Evolutionary conservation across 2,888 invertebrate species (phyloP), one percentile per base, ranked within the genome.

Genomic region (Biston stratarius): DNA sequence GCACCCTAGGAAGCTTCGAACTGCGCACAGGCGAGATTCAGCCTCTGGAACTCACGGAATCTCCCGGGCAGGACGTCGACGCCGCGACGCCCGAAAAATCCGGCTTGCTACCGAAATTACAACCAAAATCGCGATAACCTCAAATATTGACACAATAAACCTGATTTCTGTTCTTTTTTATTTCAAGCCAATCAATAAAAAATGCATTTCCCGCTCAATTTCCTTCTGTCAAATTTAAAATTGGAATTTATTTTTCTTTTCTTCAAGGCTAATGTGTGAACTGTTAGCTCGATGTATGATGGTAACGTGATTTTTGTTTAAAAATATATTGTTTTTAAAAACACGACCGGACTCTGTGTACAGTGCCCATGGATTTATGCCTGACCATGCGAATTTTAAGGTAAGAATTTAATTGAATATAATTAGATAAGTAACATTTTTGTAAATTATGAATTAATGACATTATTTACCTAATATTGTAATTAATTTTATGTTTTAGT

Each of bases 1-100:
- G 82, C 85, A 84, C 82, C 77, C 70, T 91, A 90, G 77, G 91
- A 76, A 89, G 91, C 91, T 92, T 89, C 93, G 83, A 91, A 83
- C 81, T 82, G 70, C 80, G 74, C 74, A 68, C 84, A 82, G 79
- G 81, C 83, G 80, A 79, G 90, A 91, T 82, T 87, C 92, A 89
- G 92, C 89, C 88, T 88, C 92, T 84, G 89, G 82, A 86, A 79
- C 88, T 86, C 85, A 87, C 72, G 83, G 80, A 81, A 87, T 85
- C 83, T 85, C 90, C 90, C 89, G 87, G 90, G 85, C 81, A 78
- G 64, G 62, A 71, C 71, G 71, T 67, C 55, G 48, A 76, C 80
- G 79, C 78, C 77, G 77, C 82, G 83, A 80, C 70, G 78, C 78
- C 76, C 74, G 70, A 68, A 69, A 74, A 82, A 78, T 74, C 77